Evolutionary conservation across 2,113 vertebrate genomes (phyloP).

Genomic region (Podiceps cristatus): DNA sequence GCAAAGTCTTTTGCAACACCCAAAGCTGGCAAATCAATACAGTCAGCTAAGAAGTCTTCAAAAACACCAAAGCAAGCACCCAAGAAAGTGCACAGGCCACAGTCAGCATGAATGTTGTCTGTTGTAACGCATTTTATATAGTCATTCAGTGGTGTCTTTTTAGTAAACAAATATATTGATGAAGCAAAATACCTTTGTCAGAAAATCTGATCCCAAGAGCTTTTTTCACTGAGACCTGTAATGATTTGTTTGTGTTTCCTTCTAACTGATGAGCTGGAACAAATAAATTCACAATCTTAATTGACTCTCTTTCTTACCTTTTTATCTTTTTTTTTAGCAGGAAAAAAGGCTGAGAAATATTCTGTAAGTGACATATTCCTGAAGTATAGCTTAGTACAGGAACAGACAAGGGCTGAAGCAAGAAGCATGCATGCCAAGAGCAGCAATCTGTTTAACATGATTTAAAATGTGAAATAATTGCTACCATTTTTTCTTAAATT

Average conservation of each 20-base stretch:
- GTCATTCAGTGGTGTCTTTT: background rate
- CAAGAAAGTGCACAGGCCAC: background rate
- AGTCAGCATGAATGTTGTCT: background rate
- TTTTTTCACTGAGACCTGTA: background rate
- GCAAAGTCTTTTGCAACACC: constrained; percentile 45
- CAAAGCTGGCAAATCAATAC: constrained; percentile 28
- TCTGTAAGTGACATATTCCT: background rate
- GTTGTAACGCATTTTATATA: background rate
- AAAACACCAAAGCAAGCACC: background rate
- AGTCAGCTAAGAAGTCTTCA: constrained; percentile 42
- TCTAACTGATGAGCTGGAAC: background rate
- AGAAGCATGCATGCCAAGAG: background rate
- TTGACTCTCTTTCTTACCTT: background rate
- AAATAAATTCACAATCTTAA: background rate
- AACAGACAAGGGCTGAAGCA: background rate
- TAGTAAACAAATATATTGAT: background rate
- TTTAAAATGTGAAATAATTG: background rate
- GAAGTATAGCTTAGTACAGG: background rate
- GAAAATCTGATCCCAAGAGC: background rate
- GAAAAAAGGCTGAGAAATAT: background rate
- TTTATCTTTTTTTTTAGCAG: background rate
- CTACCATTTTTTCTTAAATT: background rate
- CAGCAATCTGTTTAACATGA: background rate
- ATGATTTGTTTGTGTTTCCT: background rate
- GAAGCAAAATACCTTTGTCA: background rate